These are phyloP conservation scores for Oscarella lobularis DNA, from an alignment of 37 sponge, comb jelly and placozoan species.

Conservation along the genomic window DNA sequence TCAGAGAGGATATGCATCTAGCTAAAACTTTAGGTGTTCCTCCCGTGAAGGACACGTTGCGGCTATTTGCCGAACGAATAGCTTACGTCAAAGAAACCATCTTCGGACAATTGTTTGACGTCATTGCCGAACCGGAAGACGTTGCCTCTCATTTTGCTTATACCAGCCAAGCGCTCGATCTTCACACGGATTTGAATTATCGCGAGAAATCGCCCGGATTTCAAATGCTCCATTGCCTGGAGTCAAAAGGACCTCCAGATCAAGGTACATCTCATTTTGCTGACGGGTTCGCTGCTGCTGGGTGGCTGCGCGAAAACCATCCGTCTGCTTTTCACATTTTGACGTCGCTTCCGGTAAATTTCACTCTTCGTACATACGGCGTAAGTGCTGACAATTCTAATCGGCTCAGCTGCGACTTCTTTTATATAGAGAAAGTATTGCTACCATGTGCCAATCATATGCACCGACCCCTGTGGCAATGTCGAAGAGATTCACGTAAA, in stretches of 20 bases:
- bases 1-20: too few relatives aligned
- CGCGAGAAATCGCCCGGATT: conserved; percentile 4
- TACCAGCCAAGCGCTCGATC: not conserved
- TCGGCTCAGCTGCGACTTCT: too few relatives aligned
- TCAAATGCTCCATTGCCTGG: not conserved
- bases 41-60: not conserved
- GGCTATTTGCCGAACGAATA: not conserved
- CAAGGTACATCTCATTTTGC: not conserved
- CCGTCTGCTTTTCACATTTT: not conserved
- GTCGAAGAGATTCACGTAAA: not conserved
- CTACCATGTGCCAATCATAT: not conserved
- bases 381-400: too few relatives aligned
- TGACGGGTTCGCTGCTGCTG: conserved; percentile 5
- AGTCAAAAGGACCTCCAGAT: not conserved
- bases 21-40: not conserved
- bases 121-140: not conserved
- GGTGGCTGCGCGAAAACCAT: not conserved
- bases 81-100: not conserved
- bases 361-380: too few relatives aligned
- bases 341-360: not conserved
- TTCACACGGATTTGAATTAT: conserved; percentile 7
- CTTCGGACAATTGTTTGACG: not conserved
- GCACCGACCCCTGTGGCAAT: not conserved
- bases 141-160: not conserved
- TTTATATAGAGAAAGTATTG: not conserved